Base-by-base conservation (phyloP, 2,113 vertebrate species). In the Panurus biarmicus region DNA sequence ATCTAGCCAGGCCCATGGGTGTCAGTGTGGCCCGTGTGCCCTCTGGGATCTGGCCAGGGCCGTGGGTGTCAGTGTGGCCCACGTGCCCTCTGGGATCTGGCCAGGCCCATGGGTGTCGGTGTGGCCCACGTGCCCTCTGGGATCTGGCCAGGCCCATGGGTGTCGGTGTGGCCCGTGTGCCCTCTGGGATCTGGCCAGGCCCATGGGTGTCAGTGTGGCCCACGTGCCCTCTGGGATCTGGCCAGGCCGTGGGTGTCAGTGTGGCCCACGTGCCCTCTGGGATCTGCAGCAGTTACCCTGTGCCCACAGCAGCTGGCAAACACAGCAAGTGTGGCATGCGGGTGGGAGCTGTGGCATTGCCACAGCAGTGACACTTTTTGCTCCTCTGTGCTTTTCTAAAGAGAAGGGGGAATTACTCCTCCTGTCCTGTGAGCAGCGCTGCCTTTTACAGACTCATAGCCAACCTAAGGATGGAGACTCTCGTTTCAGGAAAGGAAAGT, bases 251-350 rank as follows among this genome's bases (percentile, higher is more conserved):
- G 54, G 33, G 24, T 67, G 64, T 69, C 66, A n/a, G 26, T 19
- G 10, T 8, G 40, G 9, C 24, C 12, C 15, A 7, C 4, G 40
- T 25, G 4, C 28, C 11, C 7, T 7, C 26, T 73, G 1, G 62
- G n/a, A 5, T 44, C 20, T 71, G 14, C 17, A 31, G 33, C 19
- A 29, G 15, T 48, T 73, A 10, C 9, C 8, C 21, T 81, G 10
- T 57, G 3, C 47, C n/a, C 65, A 7, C 24, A 82, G 54, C 42
- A 60, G 28, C 51, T 90, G 61, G 54, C 45, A 61, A n/a, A 45
- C 16, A 5, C 31, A 4, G 24, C 1, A 1, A 48, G 62, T 1
- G 0, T 33, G 36, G 9, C 2, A 2, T 9, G 35, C 14, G 4
- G 11, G 14, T 3, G 4, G 38, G 67, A 73, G 45, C 45, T 53